phyloP scores from a whole-genome alignment of 2,113 vertebrate genomes.

The Rousettus leschenaultii region DNA sequence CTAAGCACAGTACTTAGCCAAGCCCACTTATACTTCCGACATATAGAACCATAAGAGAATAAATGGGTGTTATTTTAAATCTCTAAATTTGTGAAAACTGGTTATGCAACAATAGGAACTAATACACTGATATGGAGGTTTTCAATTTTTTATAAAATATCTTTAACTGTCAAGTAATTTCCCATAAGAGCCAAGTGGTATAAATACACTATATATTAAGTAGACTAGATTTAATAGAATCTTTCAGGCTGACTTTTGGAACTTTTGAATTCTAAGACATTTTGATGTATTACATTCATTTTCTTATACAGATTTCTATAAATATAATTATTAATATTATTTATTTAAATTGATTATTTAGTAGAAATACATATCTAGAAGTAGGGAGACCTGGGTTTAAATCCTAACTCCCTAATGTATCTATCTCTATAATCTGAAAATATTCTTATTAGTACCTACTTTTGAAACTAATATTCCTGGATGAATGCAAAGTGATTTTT shows the following conservation, averaged over 20 bases:
- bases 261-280: neutral
- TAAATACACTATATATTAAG: neutral
- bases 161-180: constrained; percentile 18
- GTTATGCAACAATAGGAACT: neutral
- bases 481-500: neutral
- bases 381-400: neutral
- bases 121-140: neutral
- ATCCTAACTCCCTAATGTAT: neutral
- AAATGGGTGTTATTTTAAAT: neutral
- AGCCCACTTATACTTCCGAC: neutral
- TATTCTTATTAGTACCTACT: neutral
- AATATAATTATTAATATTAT: neutral
- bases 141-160: neutral
- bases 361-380: neutral
- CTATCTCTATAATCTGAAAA: neutral
- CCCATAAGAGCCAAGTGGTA: neutral
- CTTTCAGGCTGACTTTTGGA: neutral
- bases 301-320: neutral
- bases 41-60: neutral
- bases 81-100: neutral
- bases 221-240: neutral
- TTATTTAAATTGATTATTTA: constrained; percentile 5
- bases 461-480: constrained; percentile 20
- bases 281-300: neutral
- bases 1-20: neutral